Conservation (phyloP, 1,140 invertebrate species). For the Oscheius sp. region DNA sequence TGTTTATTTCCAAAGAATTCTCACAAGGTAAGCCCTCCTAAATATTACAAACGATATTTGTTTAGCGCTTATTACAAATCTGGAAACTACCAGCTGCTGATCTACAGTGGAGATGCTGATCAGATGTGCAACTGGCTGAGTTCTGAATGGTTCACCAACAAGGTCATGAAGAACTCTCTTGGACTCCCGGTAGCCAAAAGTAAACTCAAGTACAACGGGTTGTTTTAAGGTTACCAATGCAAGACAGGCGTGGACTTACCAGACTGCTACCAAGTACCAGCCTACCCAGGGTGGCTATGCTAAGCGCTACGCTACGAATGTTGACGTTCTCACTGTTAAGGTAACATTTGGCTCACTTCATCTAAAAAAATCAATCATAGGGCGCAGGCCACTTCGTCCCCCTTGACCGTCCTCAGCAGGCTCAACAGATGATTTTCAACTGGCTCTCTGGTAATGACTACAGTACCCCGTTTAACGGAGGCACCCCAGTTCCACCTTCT, state of each 20-base stretch:
- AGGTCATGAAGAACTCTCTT: neutral
- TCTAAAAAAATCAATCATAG: conserved; percentile 34
- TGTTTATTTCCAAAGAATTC: conserved; percentile 10
- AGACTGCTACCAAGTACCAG: neutral
- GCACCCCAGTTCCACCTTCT: no score
- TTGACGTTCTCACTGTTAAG: conserved; percentile 37
- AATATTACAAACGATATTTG: neutral
- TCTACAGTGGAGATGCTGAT: conserved; percentile 64
- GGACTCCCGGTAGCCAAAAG: conserved; percentile 8
- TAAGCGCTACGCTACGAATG: conserved; percentile 21
- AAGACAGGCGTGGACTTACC: conserved; percentile 25
- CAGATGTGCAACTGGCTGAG: conserved; percentile 66
- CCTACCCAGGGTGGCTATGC: conserved; percentile 21
- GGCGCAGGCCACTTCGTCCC: conserved; percentile 68
- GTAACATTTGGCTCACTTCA: neutral
- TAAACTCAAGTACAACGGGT: neutral
- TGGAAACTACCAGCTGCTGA: conserved; percentile 11
- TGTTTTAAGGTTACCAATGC: neutral
- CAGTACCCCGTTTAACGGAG: neutral
- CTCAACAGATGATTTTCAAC: conserved; percentile 60
- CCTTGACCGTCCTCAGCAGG: conserved; percentile 63
- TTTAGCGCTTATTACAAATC: neutral
- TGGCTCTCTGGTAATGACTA: conserved; percentile 24
- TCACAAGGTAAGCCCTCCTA: conserved; percentile 7
- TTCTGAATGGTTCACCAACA: conserved; percentile 63